phyloP scores from a whole-genome alignment of 92 coral and sea anemone species.

The Blastomussa wellsi region DNA sequence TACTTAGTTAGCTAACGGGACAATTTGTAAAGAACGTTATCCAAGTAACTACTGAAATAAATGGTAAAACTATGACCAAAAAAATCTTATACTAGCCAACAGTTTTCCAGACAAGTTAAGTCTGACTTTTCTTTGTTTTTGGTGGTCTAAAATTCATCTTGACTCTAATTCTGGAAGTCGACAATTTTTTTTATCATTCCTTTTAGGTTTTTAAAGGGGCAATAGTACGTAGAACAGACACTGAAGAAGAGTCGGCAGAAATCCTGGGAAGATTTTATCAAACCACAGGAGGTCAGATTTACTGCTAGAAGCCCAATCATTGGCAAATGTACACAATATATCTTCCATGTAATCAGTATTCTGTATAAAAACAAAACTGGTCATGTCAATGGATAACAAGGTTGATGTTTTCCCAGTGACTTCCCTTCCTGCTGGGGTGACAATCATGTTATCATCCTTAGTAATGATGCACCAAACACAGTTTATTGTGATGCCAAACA shows the following conservation, averaged over 20 bases:
- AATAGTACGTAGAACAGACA: constrained; percentile 61
- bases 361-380: no score
- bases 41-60: no score
- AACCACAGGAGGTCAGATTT: background rate
- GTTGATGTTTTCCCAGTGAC: no score
- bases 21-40: no score
- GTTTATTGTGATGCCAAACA: no score
- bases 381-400: no score
- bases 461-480: no score
- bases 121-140: background rate
- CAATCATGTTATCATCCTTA: no score
- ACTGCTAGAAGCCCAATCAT: no score
- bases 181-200: background rate
- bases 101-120: background rate
- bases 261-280: constrained; percentile 28
- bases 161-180: background rate
- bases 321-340: background rate
- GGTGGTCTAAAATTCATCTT: background rate
- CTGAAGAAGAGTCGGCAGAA: constrained; percentile 57
- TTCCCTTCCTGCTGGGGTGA: no score
- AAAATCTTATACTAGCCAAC: background rate
- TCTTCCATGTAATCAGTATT: background rate
- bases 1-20: no score
- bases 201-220: constrained; percentile 60
- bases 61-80: no score